Percentiles rank a stretch among this genome's conserved stretches.
These are phyloP conservation scores for Yponomeuta cagnagella DNA, from an alignment of 2,888 invertebrate genomes.

Conservation along the genomic window DNA sequence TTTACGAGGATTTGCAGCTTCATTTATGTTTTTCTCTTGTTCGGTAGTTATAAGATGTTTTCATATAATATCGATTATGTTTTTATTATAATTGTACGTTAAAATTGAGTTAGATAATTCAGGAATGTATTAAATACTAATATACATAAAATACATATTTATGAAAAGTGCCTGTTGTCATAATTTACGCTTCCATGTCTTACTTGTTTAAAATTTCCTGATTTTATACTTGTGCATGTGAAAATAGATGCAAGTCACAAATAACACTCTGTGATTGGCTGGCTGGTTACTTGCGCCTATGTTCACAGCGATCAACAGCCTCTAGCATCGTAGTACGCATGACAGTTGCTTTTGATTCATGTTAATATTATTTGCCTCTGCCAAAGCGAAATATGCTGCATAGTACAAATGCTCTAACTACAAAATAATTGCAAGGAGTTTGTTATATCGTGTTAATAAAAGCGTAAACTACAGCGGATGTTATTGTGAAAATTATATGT, in stretches of 20 bases:
- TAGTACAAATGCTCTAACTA: constrained; percentile 38
- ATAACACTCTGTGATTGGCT: constrained; percentile 4
- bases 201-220: background rate
- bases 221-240: constrained; percentile 2
- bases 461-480: constrained; percentile 37
- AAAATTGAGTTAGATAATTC: constrained; percentile 56
- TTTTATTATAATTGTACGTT: constrained; percentile 42
- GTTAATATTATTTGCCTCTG: constrained; percentile 54
- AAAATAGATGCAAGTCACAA: constrained; percentile 11
- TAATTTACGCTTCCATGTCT: background rate
- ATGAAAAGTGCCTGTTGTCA: background rate
- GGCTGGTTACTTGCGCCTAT: constrained; percentile 28
- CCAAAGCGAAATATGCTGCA: constrained; percentile 55
- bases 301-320: constrained; percentile 33
- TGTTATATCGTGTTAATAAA: constrained; percentile 39
- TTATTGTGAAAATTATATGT: background rate
- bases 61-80: constrained; percentile 37
- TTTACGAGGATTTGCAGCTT: constrained; percentile 52
- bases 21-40: constrained; percentile 24
- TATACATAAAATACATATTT: constrained; percentile 30
- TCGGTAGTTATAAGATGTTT: constrained; percentile 68
- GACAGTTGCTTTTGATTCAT: constrained; percentile 56
- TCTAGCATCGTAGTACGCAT: constrained; percentile 57
- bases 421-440: constrained; percentile 24
- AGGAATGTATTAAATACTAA: constrained; percentile 52